These are phyloP conservation scores for Labeo calbasu DNA, from an alignment of 2,797 vertebrate genomes.

Conservation along the genomic window DNA sequence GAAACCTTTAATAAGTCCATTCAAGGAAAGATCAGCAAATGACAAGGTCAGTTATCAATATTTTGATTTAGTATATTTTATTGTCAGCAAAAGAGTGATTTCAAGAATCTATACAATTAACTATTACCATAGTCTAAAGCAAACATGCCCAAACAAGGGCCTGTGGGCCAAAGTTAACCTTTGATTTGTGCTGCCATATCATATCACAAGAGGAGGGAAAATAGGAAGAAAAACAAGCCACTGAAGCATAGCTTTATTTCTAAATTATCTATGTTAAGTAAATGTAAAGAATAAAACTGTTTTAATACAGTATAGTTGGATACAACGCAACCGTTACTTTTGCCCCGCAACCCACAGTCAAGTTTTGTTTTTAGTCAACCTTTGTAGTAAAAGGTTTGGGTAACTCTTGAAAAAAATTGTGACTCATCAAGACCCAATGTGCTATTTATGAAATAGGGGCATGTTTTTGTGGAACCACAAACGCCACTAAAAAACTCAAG, in stretches of 20 bases:
- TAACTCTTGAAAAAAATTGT: neutral
- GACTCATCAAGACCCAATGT: neutral
- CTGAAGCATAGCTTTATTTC: neutral
- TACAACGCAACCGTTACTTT: neutral
- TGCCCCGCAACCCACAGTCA: neutral
- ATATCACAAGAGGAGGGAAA: neutral
- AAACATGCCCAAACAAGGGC: neutral
- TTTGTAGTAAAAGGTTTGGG: neutral
- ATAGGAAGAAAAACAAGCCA: neutral
- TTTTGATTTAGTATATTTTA: neutral
- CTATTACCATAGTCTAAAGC: neutral
- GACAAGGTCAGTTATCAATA: constrained; percentile 55
- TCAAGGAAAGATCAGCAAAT: constrained; percentile 9
- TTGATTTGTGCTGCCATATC: neutral
- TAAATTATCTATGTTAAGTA: neutral
- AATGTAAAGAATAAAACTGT: neutral
- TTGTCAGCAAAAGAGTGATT: constrained; percentile 6
- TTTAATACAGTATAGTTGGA: neutral
- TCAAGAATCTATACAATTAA: neutral
- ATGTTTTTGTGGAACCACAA: constrained; percentile 73
- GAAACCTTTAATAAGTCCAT: constrained; percentile 37
- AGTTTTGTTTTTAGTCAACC: neutral
- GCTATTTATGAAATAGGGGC: constrained; percentile 73
- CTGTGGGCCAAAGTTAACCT: neutral
- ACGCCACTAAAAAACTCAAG: constrained; percentile 72